phyloP scores from a whole-genome alignment of 1,140 invertebrate genomes.

The Trichonephila clavipes region DNA sequence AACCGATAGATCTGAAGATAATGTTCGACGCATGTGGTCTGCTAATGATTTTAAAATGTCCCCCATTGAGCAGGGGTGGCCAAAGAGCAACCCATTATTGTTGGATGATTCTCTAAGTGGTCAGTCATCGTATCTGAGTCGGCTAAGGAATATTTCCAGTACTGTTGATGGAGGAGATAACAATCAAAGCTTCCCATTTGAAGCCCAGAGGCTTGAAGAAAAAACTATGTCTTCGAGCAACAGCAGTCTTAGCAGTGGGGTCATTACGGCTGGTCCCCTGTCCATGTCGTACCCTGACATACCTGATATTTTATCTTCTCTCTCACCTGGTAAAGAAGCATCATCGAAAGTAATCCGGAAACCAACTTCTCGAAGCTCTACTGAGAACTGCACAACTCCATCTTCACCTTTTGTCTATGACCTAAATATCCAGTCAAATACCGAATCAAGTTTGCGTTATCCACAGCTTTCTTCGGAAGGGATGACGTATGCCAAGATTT shows the following conservation, averaged over 20 bases:
- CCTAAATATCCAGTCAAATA: conserved; percentile 44
- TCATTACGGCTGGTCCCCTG: conserved; percentile 42
- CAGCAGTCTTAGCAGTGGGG: not conserved
- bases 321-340: conserved; percentile 22
- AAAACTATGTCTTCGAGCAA: not conserved
- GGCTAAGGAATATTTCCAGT: conserved; percentile 32
- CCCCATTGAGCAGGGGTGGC: conserved; percentile 18
- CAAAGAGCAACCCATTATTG: conserved; percentile 10
- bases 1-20: conserved; percentile 17
- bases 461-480: conserved; percentile 67
- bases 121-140: conserved; percentile 61
- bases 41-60: conserved; percentile 9
- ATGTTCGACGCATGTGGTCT: conserved; percentile 24
- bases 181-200: not conserved
- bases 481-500: conserved; percentile 71
- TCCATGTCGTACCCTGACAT: conserved; percentile 71
- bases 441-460: conserved; percentile 46
- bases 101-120: conserved; percentile 20
- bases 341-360: conserved; percentile 67
- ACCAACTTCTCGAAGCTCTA: conserved; percentile 16
- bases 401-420: conserved; percentile 53
- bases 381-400: not conserved
- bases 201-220: conserved; percentile 22
- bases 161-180: not conserved
- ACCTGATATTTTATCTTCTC: conserved; percentile 56